A percentile compares a stretch with the other conserved stretches of the same genome.
These are phyloP conservation scores for Lacerta agilis DNA, from an alignment of 2,797 vertebrate genomes.

Conservation along the genomic window DNA sequence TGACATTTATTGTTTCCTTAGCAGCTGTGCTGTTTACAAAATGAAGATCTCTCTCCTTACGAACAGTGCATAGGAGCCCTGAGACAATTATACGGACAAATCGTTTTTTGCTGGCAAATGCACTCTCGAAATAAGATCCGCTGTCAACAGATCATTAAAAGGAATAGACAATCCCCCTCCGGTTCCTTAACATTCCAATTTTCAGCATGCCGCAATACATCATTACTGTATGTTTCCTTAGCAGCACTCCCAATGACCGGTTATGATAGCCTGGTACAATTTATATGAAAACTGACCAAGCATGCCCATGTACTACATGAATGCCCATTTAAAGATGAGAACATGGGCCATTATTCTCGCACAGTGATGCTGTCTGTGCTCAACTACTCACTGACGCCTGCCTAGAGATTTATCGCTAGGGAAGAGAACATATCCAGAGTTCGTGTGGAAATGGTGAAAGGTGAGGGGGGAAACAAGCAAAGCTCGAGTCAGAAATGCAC, in stretches of 20 bases:
- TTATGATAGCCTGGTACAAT: background rate
- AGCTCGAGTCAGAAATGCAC: background rate
- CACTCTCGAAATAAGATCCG: slow-evolving; percentile 38
- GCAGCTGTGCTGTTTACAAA: slow-evolving; percentile 1
- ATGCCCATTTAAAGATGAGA: background rate
- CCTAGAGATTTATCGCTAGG: background rate
- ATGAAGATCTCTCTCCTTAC: background rate
- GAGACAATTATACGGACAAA: slow-evolving; percentile 8
- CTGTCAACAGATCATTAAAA: slow-evolving; percentile 12
- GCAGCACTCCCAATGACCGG: background rate
- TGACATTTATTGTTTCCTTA: slow-evolving; percentile 45
- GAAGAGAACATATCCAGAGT: background rate
- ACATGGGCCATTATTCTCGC: background rate
- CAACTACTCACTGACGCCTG: background rate
- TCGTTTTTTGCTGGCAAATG: slow-evolving; percentile 28
- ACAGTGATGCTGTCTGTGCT: background rate
- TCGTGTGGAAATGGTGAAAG: background rate
- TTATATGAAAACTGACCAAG: background rate
- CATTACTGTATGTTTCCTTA: background rate
- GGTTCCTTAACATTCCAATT: background rate
- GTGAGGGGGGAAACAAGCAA: background rate
- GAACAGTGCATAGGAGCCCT: background rate
- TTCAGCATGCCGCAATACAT: background rate
- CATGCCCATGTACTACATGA: accelerated
- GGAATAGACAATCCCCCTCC: background rate